Base-by-base conservation (phyloP, 2,888 invertebrate species). In the Caenorhabditis sp. region DNA sequence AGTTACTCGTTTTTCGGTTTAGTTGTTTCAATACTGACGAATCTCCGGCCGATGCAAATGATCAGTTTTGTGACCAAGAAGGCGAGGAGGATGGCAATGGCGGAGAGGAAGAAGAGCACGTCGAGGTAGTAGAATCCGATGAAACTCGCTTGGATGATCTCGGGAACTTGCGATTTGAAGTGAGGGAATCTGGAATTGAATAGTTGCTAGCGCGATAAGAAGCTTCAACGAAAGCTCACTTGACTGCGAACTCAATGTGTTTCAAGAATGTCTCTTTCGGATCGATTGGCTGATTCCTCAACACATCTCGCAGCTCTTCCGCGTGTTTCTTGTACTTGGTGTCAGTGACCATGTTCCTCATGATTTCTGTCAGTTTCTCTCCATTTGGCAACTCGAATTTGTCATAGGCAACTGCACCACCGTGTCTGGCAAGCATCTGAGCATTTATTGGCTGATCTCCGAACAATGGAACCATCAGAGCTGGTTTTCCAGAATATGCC, bases 221-320 rank as follows among this genome's bases (percentile, higher is more conserved):
- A n/a, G n/a, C n/a, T n/a, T n/a, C n/a, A n/a, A n/a, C n/a, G n/a
- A n/a, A 5, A n/a, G 35, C 58, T 60, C 35, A 70, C 67, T 60
- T 71, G 20, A 62, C 71, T 15, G 71, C 60, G 44, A 79, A 71
- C 26, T 79, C 79, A 40, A 79, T 44, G 18, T 79, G 71, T 37
- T 47, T 79, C 32, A 79, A n/a, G 13, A 72, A 47, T 32, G 53
- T 79, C 8, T 65, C 40, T 24, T 72, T 71, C 18, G 79, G 79
- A 35, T 79, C 71, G 40, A 79, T 79, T 13, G 79, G 79, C 28
- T 65, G 79, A 44, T 67, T 79, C 9, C 24, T 35, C 1, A 79
- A 55, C n/a, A 71, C 47, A 24, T 71, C 40, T 5, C 50, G 44
- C 11, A 71, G 51, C 13, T 65, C 37, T 6, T 40, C 13, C 3